Conservation (phyloP, 2,797 vertebrate species). For the Aplochiton taeniatus region DNA sequence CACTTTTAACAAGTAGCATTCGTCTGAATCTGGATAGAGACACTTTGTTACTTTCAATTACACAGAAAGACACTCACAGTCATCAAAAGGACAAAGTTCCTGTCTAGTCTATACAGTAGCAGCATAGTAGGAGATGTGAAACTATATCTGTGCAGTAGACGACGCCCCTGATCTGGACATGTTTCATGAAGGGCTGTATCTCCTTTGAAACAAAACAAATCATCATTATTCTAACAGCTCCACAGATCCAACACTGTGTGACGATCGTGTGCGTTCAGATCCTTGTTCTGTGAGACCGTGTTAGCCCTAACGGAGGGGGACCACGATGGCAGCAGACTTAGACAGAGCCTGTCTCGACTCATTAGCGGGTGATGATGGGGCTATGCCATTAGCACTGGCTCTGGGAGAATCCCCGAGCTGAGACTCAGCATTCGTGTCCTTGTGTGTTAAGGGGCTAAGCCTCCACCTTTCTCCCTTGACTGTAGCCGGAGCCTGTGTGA, state of each 20-base stretch:
- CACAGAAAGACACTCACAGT: conserved; percentile 39
- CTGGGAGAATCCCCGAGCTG: conserved; percentile 47
- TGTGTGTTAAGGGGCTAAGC: conserved; percentile 51
- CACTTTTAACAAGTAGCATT: conserved; percentile 10
- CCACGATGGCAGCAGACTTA: neutral
- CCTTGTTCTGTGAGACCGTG: conserved; percentile 20
- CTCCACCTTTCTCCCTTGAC: neutral
- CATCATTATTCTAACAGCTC: conserved; percentile 2
- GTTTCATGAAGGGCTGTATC: neutral
- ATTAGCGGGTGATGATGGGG: conserved; percentile 51
- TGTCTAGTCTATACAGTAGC: conserved; percentile 6
- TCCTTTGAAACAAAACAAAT: conserved; percentile 7
- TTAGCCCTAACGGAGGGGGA: conserved; percentile 9
- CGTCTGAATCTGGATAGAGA: conserved; percentile 19
- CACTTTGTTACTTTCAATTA: conserved; percentile 31
- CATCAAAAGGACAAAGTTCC: conserved; percentile 9
- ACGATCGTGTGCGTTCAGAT: conserved; percentile 2
- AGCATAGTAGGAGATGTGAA: neutral
- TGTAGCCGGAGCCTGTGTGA: conserved; percentile 24
- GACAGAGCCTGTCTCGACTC: conserved; percentile 38
- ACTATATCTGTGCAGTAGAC: neutral
- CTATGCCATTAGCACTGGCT: conserved; percentile 37
- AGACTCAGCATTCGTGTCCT: conserved; percentile 49
- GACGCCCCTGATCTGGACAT: neutral
- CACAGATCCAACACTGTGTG: neutral